Percentiles rank a stretch among this genome's conserved stretches.
phyloP scores from a whole-genome alignment of 2,888 invertebrate genomes.

The Ypsolopha sequella region DNA sequence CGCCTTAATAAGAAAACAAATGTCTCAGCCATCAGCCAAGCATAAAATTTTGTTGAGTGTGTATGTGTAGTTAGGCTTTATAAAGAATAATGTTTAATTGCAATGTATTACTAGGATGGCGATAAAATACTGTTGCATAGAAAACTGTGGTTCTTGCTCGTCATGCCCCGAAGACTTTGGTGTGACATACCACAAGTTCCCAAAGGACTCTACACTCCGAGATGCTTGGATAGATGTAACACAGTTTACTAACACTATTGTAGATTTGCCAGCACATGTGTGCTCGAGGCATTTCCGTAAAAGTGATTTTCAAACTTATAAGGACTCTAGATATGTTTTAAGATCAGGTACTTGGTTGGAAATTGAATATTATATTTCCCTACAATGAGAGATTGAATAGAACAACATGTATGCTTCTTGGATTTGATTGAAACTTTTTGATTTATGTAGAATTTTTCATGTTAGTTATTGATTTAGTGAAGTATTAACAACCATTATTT shows the following conservation, averaged over 20 bases:
- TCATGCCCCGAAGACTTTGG: constrained; percentile 74
- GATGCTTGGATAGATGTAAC: constrained; percentile 77
- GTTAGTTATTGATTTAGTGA: no score
- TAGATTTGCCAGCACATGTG: constrained; percentile 72
- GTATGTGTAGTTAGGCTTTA: no score
- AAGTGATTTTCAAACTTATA: constrained; percentile 78
- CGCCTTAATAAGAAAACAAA: no score
- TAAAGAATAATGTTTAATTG: no score
- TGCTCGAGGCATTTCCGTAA: constrained; percentile 83
- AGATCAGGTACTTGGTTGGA: constrained; percentile 58
- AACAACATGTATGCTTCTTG: no score
- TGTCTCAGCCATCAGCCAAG: no score
- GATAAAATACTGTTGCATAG: constrained; percentile 73
- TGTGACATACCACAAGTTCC: constrained; percentile 82
- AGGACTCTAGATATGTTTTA: constrained; percentile 78
- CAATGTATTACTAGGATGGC: constrained; percentile 56
- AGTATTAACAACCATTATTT: no score
- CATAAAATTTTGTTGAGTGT: no score
- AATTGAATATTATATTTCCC: no score
- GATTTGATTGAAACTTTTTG: no score
- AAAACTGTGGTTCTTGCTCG: constrained; percentile 73
- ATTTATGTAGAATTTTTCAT: no score
- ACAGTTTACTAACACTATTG: constrained; percentile 62
- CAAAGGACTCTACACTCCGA: constrained; percentile 71
- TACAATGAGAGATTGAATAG: no score